Percentiles rank a stretch among this genome's conserved stretches.
phyloP scores from a whole-genome alignment of 2,113 vertebrate species.

The Ailuropoda melanoleuca region DNA sequence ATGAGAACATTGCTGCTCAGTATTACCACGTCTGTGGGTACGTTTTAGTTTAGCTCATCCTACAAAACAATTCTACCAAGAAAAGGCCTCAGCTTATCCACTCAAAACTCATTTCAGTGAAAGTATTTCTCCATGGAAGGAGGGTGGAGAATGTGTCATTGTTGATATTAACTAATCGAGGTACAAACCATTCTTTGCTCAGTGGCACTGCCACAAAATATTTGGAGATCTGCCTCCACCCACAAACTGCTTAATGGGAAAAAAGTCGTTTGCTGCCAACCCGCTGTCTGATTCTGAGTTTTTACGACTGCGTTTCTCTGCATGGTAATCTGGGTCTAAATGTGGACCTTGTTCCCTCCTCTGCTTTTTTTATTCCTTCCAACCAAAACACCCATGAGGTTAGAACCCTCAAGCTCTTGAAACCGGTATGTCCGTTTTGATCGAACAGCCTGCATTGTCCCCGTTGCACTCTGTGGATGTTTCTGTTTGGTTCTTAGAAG shows the following conservation, averaged over 20 bases:
- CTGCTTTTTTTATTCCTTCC: neutral
- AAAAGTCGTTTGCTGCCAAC: conserved; percentile 34
- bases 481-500: conserved; percentile 30
- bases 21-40: neutral
- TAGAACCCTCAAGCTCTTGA: neutral
- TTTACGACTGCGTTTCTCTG: neutral
- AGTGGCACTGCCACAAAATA: conserved; percentile 26
- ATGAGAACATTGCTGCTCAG: conserved; percentile 39
- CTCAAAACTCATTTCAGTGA: conserved; percentile 7
- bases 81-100: conserved; percentile 30
- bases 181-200: neutral
- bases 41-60: conserved; percentile 8
- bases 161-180: neutral
- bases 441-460: neutral
- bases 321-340: neutral
- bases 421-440: neutral
- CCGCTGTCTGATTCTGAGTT: conserved; percentile 42
- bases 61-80: conserved; percentile 36
- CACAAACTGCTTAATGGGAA: conserved; percentile 64
- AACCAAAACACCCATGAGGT: neutral
- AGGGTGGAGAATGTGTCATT: neutral
- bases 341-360: neutral
- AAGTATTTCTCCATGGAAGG: neutral
- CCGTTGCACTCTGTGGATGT: neutral
- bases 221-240: conserved; percentile 60